These are phyloP conservation scores for Gymnarchus niloticus DNA, from an alignment of 2,113 vertebrate genomes.

Conservation along the genomic window DNA sequence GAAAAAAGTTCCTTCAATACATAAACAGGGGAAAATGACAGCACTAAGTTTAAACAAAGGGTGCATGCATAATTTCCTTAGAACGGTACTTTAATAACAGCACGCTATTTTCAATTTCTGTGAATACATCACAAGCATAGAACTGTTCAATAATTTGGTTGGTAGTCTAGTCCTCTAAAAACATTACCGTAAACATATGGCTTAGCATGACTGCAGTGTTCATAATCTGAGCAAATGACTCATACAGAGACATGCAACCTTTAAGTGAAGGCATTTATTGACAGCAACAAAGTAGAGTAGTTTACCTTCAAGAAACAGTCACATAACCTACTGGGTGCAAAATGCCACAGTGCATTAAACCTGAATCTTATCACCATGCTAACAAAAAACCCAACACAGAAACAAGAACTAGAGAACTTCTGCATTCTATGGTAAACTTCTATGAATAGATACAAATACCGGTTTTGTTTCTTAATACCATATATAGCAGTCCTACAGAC, in stretches of 20 bases:
- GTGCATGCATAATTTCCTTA: not conserved
- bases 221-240: not conserved
- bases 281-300: not conserved
- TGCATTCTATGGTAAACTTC: not conserved
- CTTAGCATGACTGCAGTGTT: not conserved
- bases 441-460: not conserved
- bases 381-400: not conserved
- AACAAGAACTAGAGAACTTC: not conserved
- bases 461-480: not conserved
- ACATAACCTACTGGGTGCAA: not conserved
- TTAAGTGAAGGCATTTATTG: conserved; percentile 1
- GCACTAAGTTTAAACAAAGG: not conserved
- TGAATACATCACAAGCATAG: too few relatives aligned
- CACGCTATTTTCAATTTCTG: too few relatives aligned
- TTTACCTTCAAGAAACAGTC: not conserved
- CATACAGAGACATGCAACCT: not conserved
- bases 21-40: not conserved
- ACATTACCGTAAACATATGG: not conserved
- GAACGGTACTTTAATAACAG: not conserved
- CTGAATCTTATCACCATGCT: not conserved
- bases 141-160: too few relatives aligned
- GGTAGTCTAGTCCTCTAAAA: too few relatives aligned
- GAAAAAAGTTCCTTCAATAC: not conserved
- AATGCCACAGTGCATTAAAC: not conserved
- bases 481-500: not conserved